Percentiles rank a stretch among this genome's conserved stretches.
Evolutionary conservation across 2,797 vertebrate genomes (phyloP).

Genomic region (Echiichthys vipera): DNA sequence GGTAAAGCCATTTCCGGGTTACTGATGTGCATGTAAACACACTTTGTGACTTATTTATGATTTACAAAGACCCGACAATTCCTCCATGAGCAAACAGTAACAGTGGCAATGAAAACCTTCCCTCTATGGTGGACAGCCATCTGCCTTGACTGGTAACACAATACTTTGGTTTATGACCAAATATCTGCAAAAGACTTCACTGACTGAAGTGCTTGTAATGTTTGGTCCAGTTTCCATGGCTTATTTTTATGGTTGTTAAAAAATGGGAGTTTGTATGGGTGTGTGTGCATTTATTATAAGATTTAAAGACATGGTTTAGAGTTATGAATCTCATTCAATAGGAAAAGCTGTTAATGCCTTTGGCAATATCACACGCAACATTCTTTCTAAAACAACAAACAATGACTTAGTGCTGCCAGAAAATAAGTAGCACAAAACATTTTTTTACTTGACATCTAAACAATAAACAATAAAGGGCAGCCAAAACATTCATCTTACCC

Average conservation of each 20-base stretch:
- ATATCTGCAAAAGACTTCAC: conserved; percentile 1
- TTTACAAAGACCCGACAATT: too few species aligned
- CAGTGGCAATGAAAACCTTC: too few species aligned
- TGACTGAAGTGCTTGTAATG: background rate
- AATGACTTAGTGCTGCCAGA: conserved; percentile 11
- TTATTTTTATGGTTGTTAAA: conserved; percentile 22
- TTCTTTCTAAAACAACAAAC: conserved; percentile 24
- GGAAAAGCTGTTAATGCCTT: conserved; percentile 22
- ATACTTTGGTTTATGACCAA: too few species aligned
- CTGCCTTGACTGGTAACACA: too few species aligned
- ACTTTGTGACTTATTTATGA: too few species aligned
- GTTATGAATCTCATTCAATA: conserved; percentile 5
- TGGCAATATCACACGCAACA: background rate
- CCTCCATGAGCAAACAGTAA: too few species aligned
- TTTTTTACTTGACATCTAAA: conserved; percentile 21
- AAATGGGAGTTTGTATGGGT: conserved; percentile 1
- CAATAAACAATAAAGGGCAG: background rate
- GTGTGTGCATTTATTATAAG: conserved; percentile 17
- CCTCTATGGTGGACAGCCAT: too few species aligned
- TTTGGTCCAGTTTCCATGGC: background rate
- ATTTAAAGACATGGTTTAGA: conserved; percentile 8
- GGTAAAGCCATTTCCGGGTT: too few species aligned
- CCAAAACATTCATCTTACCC: conserved; percentile 13
- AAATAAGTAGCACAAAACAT: conserved; percentile 9
- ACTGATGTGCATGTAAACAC: too few species aligned